These are phyloP conservation scores for Diplodus puntazzo DNA, from an alignment of 2,797 vertebrate species.

Conservation along the genomic window DNA sequence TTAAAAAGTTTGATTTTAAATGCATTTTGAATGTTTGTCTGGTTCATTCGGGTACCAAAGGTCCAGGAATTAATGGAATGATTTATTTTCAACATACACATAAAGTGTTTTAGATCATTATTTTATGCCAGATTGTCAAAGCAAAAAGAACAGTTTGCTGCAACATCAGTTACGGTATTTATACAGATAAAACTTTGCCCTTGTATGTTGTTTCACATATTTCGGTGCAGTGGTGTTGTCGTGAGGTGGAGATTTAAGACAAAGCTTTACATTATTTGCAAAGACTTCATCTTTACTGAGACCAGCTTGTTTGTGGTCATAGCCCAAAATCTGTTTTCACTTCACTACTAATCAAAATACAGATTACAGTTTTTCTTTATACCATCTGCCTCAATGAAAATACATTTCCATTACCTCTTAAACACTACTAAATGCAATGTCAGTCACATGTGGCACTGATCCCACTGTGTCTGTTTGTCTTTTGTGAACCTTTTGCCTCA, in stretches of 20 bases:
- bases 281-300: not conserved
- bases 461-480: constrained; percentile 16
- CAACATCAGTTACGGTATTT: not conserved
- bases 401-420: not conserved
- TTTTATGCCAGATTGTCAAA: not conserved
- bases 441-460: constrained; percentile 22
- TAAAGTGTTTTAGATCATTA: not conserved
- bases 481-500: constrained; percentile 38
- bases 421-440: not conserved
- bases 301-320: too few relatives aligned
- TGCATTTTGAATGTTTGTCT: not conserved
- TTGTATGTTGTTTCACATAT: not conserved
- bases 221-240: not conserved
- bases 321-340: not conserved
- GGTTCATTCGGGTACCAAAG: not conserved
- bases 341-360: not conserved
- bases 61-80: not conserved
- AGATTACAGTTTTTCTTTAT: not conserved
- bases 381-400: not conserved
- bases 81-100: not conserved
- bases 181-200: not conserved
- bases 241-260: too few relatives aligned
- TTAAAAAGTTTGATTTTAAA: not conserved
- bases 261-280: too few relatives aligned
- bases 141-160: not conserved